Evolutionary conservation across 2,888 invertebrate species (phyloP), one percentile per base, ranked within the genome.

Genomic region (Nezara viridula): DNA sequence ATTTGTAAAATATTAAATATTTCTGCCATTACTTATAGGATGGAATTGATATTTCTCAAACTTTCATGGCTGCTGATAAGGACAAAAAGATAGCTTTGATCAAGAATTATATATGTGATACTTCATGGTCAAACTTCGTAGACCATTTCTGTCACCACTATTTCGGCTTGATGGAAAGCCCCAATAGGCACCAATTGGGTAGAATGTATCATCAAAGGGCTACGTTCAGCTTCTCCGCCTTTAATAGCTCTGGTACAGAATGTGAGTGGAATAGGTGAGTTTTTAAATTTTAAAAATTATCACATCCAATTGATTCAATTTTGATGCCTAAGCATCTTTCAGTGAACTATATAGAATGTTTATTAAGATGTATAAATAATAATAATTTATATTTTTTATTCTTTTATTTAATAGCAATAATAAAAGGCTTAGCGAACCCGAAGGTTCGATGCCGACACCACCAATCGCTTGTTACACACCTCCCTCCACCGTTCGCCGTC

Each of bases 111-210:
- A 86, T 89, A 24, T 66, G 40, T 37, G 50, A 89, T 44, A 24
- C 27, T 24, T 89, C 89, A 24, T 89, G 86, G 86, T 49, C 55
- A 1, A 66, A 21, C n/a, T 88, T 89, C 52, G 89, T 89, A 0
- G 89, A 89, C 27, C 89, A 89, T 27, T 89, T 88, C 55, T 88
- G 87, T 14, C 87, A 89, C 77, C 89, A 89, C 12, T 89, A 89
- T 40, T 89, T 89, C 27, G 50, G 88, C 37, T 60, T 89, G 32
- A 55, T 81, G 77, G 85, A 89, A 50, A 49, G 66, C 49, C 47
- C 85, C 3, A 60, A 85, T 16, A 88, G 89, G 21, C 47, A 73
- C 40, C 55, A 60, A 5, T 27, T 89, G 24, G 88, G 52, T n/a
- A 14, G 66, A n/a, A 81, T 89, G 81, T 89, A 89, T 60, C 89